phyloP scores from a whole-genome alignment of 2,113 vertebrate species.

The Chloropsis cyanopogon region DNA sequence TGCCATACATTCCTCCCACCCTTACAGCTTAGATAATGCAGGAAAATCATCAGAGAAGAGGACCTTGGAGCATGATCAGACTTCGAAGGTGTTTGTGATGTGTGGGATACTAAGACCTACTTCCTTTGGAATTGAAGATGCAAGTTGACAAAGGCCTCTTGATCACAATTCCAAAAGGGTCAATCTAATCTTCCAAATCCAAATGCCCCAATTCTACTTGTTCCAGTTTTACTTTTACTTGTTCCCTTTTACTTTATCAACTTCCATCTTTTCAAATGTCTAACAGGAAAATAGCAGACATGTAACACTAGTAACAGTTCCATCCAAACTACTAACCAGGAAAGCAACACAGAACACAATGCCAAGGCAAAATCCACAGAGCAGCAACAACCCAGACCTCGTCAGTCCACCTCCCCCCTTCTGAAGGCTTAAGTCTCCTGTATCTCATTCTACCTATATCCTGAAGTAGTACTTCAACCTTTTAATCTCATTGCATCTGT shows the following conservation, averaged over 20 bases:
- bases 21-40: neutral
- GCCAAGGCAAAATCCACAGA: neutral
- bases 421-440: neutral
- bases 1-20: neutral
- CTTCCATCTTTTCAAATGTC: neutral
- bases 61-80: neutral
- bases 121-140: neutral
- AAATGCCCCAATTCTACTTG: neutral
- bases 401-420: neutral
- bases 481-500: neutral
- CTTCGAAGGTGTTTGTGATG: neutral
- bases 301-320: neutral
- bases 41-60: neutral
- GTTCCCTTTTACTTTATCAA: neutral
- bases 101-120: neutral
- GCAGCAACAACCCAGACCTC: neutral
- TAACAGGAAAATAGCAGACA: neutral
- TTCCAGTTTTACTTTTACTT: neutral
- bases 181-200: neutral
- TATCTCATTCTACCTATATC: neutral
- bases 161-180: neutral
- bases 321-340: neutral
- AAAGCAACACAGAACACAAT: neutral
- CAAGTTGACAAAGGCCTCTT: neutral
- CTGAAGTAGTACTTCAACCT: neutral